phyloP scores from a whole-genome alignment of 2,113 vertebrate species.

The Origma solitaria region DNA sequence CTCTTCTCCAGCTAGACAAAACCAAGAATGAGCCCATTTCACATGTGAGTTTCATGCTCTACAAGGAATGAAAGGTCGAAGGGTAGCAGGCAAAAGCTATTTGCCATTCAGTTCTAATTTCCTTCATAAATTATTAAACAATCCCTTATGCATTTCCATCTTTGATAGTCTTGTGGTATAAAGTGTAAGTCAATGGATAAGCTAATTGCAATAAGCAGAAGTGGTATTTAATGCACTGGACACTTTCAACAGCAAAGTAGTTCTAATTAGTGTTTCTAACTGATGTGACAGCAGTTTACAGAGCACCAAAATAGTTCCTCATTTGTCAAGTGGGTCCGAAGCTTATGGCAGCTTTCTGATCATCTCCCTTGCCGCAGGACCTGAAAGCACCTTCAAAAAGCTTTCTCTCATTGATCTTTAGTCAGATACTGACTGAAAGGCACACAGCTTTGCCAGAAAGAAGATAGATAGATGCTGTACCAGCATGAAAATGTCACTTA shows the following conservation, averaged over 20 bases:
- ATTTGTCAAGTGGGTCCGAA: slow-evolving; percentile 78
- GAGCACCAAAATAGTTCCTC: slow-evolving; percentile 78
- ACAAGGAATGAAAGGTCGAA: slow-evolving; percentile 44
- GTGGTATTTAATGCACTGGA: slow-evolving; percentile 87
- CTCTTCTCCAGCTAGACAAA: slow-evolving; percentile 14
- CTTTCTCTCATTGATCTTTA: slow-evolving; percentile 82
- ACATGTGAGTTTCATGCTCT: neutral
- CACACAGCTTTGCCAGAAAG: slow-evolving; percentile 74
- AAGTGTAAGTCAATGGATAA: slow-evolving; percentile 86
- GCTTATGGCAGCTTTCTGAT: slow-evolving; percentile 83
- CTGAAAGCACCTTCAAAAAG: slow-evolving; percentile 83
- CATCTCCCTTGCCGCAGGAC: slow-evolving; percentile 78
- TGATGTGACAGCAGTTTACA: slow-evolving; percentile 84
- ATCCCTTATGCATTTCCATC: slow-evolving; percentile 77
- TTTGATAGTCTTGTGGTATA: slow-evolving; percentile 73
- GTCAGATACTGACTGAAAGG: slow-evolving; percentile 77
- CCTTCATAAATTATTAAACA: slow-evolving; percentile 82
- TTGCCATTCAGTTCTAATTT: slow-evolving; percentile 73
- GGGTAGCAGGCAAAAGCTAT: slow-evolving; percentile 66
- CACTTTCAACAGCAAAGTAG: slow-evolving; percentile 84
- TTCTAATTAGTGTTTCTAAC: slow-evolving; percentile 90
- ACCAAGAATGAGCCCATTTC: neutral
- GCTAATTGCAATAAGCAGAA: slow-evolving; percentile 93
- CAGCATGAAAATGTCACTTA: slow-evolving; percentile 72
- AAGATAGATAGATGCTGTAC: slow-evolving; percentile 78